A percentile compares a stretch with the other conserved stretches of the same genome.
Evolutionary conservation across 2,113 vertebrate genomes (phyloP).

Genomic region (Bungarus multicinctus): DNA sequence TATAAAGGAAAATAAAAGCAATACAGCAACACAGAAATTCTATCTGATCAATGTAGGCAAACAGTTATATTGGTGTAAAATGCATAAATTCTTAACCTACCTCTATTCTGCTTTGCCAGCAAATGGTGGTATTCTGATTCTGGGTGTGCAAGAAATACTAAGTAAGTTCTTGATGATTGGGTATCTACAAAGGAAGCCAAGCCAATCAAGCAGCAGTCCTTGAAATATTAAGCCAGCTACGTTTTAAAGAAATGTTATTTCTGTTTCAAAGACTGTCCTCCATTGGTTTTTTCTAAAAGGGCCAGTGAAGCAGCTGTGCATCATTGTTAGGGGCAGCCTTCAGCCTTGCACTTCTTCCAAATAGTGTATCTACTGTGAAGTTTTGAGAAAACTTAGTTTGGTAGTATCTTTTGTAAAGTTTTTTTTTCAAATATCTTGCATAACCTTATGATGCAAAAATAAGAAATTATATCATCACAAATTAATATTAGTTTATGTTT

Average conservation of each 20-base stretch:
- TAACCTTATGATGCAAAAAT: neutral
- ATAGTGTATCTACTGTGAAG: neutral
- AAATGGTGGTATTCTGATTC: neutral
- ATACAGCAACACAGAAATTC: neutral
- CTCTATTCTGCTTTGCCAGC: neutral
- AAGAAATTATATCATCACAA: neutral
- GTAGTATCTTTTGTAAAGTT: neutral
- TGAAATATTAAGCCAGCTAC: neutral
- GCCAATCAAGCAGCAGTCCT: neutral
- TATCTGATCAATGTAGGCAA: neutral
- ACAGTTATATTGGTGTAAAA: neutral
- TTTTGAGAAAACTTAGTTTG: neutral
- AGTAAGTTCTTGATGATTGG: neutral
- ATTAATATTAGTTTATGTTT: neutral
- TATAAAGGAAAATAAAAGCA: neutral
- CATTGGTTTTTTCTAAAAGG: neutral
- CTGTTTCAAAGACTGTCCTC: neutral
- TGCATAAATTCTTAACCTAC: neutral
- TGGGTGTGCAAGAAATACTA: neutral
- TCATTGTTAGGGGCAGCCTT: neutral
- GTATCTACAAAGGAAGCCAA: neutral
- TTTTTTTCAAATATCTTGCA: neutral
- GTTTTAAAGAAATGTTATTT: neutral
- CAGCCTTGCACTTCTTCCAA: neutral
- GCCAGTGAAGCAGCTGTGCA: neutral